Base-by-base conservation (phyloP, 2,888 invertebrate species). In the Brachyptera risi region DNA sequence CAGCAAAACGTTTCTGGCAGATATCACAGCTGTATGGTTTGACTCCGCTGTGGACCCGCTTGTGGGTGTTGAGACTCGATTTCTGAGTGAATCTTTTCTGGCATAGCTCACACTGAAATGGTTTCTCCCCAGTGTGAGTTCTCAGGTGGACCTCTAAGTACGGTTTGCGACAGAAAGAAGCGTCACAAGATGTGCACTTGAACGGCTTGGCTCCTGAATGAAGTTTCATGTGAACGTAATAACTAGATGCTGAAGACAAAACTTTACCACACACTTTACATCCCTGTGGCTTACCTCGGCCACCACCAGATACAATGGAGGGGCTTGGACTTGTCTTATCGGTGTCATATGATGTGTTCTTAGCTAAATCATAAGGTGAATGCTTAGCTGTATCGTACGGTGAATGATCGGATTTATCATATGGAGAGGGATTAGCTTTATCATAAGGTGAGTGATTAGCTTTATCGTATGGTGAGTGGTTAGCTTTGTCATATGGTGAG, bases 201-300 rank as follows among this genome's bases (percentile, higher is more conserved):
- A 87, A 90, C 64, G 89, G 89, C 74, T 90, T 90, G 73, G 85
- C 86, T 68, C 87, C 85, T 23, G 89, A 89, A 76, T 90, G 89
- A 67, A 88, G 79, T 75, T 89, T 89, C 87, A 89, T 87, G 75
- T 90, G 90, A 69, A 89, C 90, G 73, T 90, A 88, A 73, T 88
- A 88, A 67, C 87, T 88, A 42, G 87, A 87, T 62, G 87, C 84
- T 13, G 88, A 88, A 59, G 88, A 88, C 65, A 89, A 75, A 64
- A 88, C 84, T 78, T 88, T 88, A 61, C 87, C 87, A 74, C 89
- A 89, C 63, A 88, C 82, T 78, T 88, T 87, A 75, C 90, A 90
- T 66, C 84, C 84, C 72, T 89, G 88, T 47, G 87, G 85, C 70
- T 87, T 87, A n/a, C n/a, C n/a, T n/a, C n/a, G n/a, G n/a, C n/a